phyloP scores from a whole-genome alignment of 1,140 invertebrate species.

The Globodera ellingtonae region DNA sequence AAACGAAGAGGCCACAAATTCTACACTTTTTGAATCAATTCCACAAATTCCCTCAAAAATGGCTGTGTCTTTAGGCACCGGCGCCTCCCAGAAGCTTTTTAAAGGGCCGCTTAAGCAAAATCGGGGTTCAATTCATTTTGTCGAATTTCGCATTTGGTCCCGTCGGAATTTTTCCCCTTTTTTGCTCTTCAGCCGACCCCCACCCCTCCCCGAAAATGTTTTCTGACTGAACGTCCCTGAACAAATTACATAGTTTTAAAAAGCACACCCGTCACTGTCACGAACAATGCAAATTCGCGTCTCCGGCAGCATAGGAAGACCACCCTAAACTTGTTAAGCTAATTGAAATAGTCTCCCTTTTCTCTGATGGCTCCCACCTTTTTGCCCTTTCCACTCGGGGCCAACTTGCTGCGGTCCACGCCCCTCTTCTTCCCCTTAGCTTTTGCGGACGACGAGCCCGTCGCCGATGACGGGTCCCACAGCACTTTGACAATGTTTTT shows the following conservation, averaged over 20 bases:
- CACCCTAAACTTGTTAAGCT: slow-evolving; percentile 23
- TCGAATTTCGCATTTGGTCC: too few relatives aligned
- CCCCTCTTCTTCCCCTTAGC: slow-evolving; percentile 34
- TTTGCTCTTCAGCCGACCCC: too few relatives aligned
- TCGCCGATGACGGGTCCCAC: slow-evolving; percentile 33
- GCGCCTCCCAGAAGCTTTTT: too few relatives aligned
- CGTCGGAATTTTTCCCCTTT: too few relatives aligned
- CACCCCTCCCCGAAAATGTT: too few relatives aligned
- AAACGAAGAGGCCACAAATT: too few relatives aligned
- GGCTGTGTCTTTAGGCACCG: too few relatives aligned
- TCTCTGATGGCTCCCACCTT: slow-evolving; percentile 17
- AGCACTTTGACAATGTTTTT: slow-evolving; percentile 23
- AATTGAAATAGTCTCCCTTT: background rate
- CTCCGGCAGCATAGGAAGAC: slow-evolving; percentile 28
- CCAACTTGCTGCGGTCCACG: slow-evolving; percentile 37
- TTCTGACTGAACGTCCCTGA: too few relatives aligned
- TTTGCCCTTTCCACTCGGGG: slow-evolving; percentile 36
- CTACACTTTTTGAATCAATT: too few relatives aligned
- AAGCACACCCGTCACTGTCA: slow-evolving; percentile 33
- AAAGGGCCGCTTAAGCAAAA: too few relatives aligned
- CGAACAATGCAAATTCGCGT: slow-evolving; percentile 40
- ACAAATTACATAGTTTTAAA: background rate
- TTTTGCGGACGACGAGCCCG: background rate
- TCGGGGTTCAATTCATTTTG: too few relatives aligned
- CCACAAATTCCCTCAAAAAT: too few relatives aligned